Base-by-base conservation (phyloP, 1,140 invertebrate species). In the Argopecten irradians region DNA sequence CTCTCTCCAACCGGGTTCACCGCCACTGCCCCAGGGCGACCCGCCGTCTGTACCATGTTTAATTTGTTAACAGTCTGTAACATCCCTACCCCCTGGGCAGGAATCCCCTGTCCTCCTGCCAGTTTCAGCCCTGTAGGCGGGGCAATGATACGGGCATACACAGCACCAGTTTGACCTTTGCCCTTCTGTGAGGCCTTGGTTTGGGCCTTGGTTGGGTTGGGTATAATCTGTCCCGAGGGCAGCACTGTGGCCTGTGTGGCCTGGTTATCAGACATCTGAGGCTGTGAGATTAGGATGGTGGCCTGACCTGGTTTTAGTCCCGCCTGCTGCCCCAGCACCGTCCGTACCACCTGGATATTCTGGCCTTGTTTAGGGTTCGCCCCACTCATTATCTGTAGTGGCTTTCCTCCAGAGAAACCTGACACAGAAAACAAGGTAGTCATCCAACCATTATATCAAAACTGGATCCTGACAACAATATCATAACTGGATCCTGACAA, bases 71-170 rank as follows among this genome's bases (percentile, higher is more conserved):
- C 90, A 43, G 92, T 93, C 87, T 94, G 93, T 46, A 94, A 89
- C 71, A 93, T 88, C 46, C 90, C 90, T 34, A 93, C 89, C 82
- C 90, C 90, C 34, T 92, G 90, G 28, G 86, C 89, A 36, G 88
- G 85, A 19, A 19, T 83, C 32, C 35, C 87, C 33, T 32, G 86
- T 71, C 39, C 83, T 3, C 89, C 92, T 33, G 93, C 89, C 87
- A 92, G 90, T 71, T 92, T 91, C 88, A 94, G 92, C n/a, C 93
- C 93, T 16, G 93, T 92, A 13, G 94, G 94, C 0, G 94, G 94
- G 8, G 93, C 94, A 34, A 95, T 95, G 71, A 95, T 95, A 14
- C 94, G 90, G n/a, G 94, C 94, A 91, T 94, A 95, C 39, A 95
- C 93, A 34, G 94, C 94, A 39, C 91, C 91, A 14, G 92, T 87